phyloP scores from a whole-genome alignment of 1,140 invertebrate genomes.

The Drosophila pachea region DNA sequence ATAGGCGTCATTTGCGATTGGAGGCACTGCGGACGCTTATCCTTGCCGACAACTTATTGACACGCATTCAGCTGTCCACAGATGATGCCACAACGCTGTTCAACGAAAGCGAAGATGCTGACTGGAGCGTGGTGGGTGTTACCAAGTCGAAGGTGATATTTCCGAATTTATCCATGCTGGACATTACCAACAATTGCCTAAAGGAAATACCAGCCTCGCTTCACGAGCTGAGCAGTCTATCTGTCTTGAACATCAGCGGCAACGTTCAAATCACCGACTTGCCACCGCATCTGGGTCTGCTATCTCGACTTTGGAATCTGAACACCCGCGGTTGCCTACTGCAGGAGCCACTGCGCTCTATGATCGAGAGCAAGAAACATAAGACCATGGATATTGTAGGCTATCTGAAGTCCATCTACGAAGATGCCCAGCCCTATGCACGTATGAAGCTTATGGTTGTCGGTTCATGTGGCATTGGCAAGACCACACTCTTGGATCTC shows the following conservation, averaged over 20 bases:
- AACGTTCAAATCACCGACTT: conserved; percentile 92
- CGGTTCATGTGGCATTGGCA: conserved; percentile 94
- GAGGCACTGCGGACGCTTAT: conserved; percentile 80
- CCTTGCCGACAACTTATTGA: conserved; percentile 91
- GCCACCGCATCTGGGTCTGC: conserved; percentile 95
- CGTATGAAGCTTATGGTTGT: conserved; percentile 99
- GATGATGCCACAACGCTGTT: conserved; percentile 82
- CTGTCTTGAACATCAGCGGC: conserved; percentile 95
- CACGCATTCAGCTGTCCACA: conserved; percentile 87
- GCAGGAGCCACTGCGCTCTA: conserved; percentile 93
- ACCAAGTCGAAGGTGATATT: conserved; percentile 89
- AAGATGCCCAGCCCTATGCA: conserved; percentile 95
- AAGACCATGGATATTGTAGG: conserved; percentile 98
- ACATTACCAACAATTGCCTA: conserved; percentile 93
- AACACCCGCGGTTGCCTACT: conserved; percentile 94
- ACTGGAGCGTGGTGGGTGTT: conserved; percentile 78
- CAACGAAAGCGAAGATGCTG: conserved; percentile 74
- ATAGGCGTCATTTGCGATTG: conserved; percentile 87
- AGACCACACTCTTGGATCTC: conserved; percentile 94
- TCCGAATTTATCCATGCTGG: conserved; percentile 96
- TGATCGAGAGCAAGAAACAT: conserved; percentile 95
- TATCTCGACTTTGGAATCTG: conserved; percentile 96
- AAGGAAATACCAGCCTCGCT: conserved; percentile 90
- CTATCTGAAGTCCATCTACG: conserved; percentile 93
- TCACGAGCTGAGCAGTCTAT: conserved; percentile 91